These are phyloP conservation scores for Corythucha ciliata DNA, from an alignment of 2,888 invertebrate genomes.

Conservation along the genomic window DNA sequence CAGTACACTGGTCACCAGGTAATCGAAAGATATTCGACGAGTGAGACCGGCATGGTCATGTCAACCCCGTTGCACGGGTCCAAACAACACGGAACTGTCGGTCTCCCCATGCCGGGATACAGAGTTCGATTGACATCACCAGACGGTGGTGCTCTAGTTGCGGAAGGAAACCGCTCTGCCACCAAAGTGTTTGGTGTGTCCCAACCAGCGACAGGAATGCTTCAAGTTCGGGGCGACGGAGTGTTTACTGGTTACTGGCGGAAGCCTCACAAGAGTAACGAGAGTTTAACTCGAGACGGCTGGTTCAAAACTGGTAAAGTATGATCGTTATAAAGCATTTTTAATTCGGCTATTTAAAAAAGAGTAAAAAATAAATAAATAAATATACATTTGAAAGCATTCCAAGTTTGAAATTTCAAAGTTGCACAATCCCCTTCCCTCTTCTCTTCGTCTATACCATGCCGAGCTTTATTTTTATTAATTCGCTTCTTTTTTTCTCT, in stretches of 20 bases:
- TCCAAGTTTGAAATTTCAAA: not conserved
- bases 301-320: slow-evolving; percentile 76
- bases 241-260: slow-evolving; percentile 72
- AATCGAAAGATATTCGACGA: slow-evolving; percentile 69
- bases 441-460: no score
- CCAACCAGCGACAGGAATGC: slow-evolving; percentile 45
- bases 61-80: slow-evolving; percentile 61
- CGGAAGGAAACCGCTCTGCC: slow-evolving; percentile 29
- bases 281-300: slow-evolving; percentile 66
- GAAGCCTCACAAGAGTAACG: slow-evolving; percentile 55
- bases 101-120: slow-evolving; percentile 65
- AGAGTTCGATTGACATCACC: slow-evolving; percentile 48
- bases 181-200: slow-evolving; percentile 19
- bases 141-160: slow-evolving; percentile 36
- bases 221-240: slow-evolving; percentile 55
- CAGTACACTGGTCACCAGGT: slow-evolving; percentile 70
- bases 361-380: not conserved
- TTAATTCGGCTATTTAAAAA: no score
- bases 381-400: not conserved
- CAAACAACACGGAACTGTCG: slow-evolving; percentile 58
- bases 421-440: no score
- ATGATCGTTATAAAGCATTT: not conserved
- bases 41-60: slow-evolving; percentile 80
- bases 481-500: no score
- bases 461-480: no score